phyloP scores from a whole-genome alignment of 2,797 vertebrate species.

The Neoniphon sammara region DNA sequence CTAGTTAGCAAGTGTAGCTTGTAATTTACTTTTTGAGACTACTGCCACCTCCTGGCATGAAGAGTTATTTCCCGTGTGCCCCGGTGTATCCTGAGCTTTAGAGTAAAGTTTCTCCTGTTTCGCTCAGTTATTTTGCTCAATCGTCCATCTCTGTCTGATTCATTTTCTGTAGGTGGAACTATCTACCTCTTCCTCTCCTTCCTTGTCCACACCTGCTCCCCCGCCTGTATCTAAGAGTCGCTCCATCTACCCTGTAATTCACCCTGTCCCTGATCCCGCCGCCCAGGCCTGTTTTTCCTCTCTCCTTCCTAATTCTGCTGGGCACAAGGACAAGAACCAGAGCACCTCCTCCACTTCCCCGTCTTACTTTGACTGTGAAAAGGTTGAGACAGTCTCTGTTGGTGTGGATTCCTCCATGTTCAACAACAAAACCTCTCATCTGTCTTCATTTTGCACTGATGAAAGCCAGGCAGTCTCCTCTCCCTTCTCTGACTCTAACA shows the following conservation, averaged over 20 bases:
- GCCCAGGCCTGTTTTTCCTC: constrained; percentile 65
- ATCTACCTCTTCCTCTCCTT: constrained; percentile 28
- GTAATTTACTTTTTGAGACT: too few relatives aligned
- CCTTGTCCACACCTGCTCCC: constrained; percentile 71
- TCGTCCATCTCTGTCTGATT: constrained; percentile 48
- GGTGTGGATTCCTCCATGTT: neutral
- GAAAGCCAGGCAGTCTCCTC: constrained; percentile 7
- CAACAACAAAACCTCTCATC: neutral
- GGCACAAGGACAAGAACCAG: constrained; percentile 17
- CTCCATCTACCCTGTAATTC: constrained; percentile 46
- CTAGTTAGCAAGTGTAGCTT: too few relatives aligned
- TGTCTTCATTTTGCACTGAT: neutral
- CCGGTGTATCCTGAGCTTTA: too few relatives aligned
- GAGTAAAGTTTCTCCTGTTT: neutral
- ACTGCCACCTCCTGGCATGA: too few relatives aligned
- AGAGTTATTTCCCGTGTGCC: too few relatives aligned
- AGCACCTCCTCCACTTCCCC: constrained; percentile 9
- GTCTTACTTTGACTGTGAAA: constrained; percentile 13
- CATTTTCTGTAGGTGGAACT: constrained; percentile 62
- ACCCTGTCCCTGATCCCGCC: constrained; percentile 72
- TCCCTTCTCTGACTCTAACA: neutral
- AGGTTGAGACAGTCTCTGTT: constrained; percentile 3
- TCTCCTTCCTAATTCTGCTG: constrained; percentile 22
- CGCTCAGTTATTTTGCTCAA: constrained; percentile 68
- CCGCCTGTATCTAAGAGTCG: constrained; percentile 45